A percentile compares a stretch with the other conserved stretches of the same genome.
Conservation (phyloP, 2,113 vertebrate genomes). For the Melanotaenia duboulayi region DNA sequence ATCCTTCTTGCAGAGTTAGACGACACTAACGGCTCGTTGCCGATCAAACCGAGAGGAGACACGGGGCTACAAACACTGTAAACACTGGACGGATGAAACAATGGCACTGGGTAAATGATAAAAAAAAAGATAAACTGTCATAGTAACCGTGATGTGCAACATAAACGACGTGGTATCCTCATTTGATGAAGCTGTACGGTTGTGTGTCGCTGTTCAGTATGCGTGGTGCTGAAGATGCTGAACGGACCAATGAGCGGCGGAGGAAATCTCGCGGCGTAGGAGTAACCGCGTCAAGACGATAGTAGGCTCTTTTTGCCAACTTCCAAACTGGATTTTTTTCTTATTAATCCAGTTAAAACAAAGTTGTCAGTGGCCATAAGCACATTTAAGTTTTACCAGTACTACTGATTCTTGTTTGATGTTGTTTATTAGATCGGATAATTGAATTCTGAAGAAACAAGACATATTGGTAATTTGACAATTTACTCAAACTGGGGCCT, state of each 20-base stretch:
- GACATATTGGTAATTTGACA: no score
- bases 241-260: slow-evolving; percentile 64
- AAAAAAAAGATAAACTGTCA: slow-evolving; percentile 16
- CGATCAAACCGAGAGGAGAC: slow-evolving; percentile 2
- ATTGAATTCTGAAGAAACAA: no score
- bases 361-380: neutral
- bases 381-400: no score
- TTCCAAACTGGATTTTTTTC: slow-evolving; percentile 48
- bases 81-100: neutral
- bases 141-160: slow-evolving; percentile 14
- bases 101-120: neutral
- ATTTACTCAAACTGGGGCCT: no score
- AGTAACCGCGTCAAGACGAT: slow-evolving; percentile 48
- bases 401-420: no score
- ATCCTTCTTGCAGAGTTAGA: slow-evolving; percentile 21
- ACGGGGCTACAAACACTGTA: neutral
- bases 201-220: slow-evolving; percentile 76
- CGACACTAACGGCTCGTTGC: slow-evolving; percentile 9
- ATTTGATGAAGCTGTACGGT: slow-evolving; percentile 41
- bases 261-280: slow-evolving; percentile 58
- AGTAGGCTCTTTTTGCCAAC: slow-evolving; percentile 37
- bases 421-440: no score
- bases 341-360: slow-evolving; percentile 11
- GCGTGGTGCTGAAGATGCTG: slow-evolving; percentile 77
- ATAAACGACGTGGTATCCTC: slow-evolving; percentile 34